Percentiles rank a stretch among this genome's conserved stretches.
Conservation (phyloP, 2,113 vertebrate genomes). For the Colaptes auratus region DNA sequence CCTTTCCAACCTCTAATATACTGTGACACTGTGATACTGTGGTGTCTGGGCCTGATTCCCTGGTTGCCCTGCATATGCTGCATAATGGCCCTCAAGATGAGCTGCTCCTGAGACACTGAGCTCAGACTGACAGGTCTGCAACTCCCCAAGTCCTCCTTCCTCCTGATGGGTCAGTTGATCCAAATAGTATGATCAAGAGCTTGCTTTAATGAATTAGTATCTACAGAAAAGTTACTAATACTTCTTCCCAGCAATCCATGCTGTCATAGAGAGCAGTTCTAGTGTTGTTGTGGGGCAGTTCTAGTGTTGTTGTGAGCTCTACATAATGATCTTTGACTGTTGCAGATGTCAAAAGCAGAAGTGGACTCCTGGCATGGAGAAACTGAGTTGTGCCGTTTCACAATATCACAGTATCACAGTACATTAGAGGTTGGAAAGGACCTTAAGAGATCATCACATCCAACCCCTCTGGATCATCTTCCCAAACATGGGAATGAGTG, state of each 20-base stretch:
- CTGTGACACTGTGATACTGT: too few species aligned
- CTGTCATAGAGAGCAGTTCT: not conserved
- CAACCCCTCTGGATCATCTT: not conserved
- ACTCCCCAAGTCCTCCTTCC: too few species aligned
- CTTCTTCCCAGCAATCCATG: not conserved
- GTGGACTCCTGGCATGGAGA: not conserved
- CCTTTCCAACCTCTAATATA: too few species aligned
- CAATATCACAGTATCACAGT: too few species aligned
- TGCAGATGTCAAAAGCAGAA: not conserved
- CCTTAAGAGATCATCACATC: too few species aligned
- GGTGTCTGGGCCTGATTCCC: too few species aligned
- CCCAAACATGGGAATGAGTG: not conserved
- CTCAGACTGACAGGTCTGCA: too few species aligned
- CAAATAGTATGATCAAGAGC: not conserved
- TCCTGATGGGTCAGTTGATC: not conserved
- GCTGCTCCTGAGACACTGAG: too few species aligned
- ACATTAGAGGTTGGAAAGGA: too few species aligned
- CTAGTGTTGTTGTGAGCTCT: not conserved
- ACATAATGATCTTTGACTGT: not conserved
- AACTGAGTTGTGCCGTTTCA: not conserved
- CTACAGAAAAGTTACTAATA: not conserved
- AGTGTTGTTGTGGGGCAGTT: too few species aligned
- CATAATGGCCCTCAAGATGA: too few species aligned
- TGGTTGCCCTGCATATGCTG: too few species aligned
- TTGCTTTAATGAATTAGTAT: not conserved